Base-by-base conservation (phyloP, 1,140 invertebrate species). In the Camponotus floridanus region DNA sequence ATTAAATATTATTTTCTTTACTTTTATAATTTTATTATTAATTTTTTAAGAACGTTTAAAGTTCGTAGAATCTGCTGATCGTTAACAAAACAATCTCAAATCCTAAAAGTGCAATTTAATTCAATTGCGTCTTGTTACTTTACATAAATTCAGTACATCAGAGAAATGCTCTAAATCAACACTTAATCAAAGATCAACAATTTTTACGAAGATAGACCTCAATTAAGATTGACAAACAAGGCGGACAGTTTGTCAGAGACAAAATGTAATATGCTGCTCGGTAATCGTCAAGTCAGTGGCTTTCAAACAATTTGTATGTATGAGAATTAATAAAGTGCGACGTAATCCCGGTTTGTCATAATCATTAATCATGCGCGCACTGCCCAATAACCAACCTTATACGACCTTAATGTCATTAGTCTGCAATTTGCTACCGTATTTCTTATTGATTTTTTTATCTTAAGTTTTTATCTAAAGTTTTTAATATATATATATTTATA, bases 171-270 rank as follows among this genome's bases (percentile, higher is more conserved):
- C 33, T 61, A 39, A 26, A 62, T 45, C 55, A 61, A 65, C 70
- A 57, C 71, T 88, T 59, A 57, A 88, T 73, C 78, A 45, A 87
- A 84, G 64, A 84, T 81, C 57, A 86, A 71, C 31, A 61, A 31
- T 87, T 90, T 79, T 89, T 83, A 74, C 70, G 71, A 85, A 86
- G 85, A 86, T 90, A 73, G 73, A 84, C 65, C 74, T 90, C 84
- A 86, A 91, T 91, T 91, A 88, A 91, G 89, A 91, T 88, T 91
- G 89, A 88, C 89, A 84, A 87, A 81, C 76, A 87, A 88, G 51
- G 55, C 55, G 42, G 68, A 62, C 55, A 83, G 68, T 74, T 83
- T 83, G 79, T 83, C 79, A 74, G 31, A 74, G 39, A 51, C 39
- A 74, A 83, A 91, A 88, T 88, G 88, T 86, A 76, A 90, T 88